Evolutionary conservation across 2,113 vertebrate genomes (phyloP), one percentile per base, ranked within the genome.

Genomic region (Haplochromis vanheusdeni): DNA sequence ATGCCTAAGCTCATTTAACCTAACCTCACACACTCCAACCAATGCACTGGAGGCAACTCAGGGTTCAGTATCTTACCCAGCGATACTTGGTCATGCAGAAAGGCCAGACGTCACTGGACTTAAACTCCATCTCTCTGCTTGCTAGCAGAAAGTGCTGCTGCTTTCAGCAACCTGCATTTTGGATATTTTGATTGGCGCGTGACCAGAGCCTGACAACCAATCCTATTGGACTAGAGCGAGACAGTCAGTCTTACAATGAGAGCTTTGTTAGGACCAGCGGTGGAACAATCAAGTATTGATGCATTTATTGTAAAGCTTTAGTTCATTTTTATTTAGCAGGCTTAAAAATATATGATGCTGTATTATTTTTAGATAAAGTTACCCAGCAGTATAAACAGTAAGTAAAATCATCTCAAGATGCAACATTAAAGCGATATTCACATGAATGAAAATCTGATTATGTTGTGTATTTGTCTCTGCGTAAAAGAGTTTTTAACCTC

Each of bases 331-430:
- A 45, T 28, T 75, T 75, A 45, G 6, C 40, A 73, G 40, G 40
- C 23, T 73, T 73, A 45, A 45, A 73, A 47, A 28, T 28, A 45
- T 45, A 23, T 70, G 7, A 23, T 42, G 65, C 13, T 70, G 12
- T 40, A 42, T 70, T 23, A 65, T 5, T 70, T 26, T 45, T 5
- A 10, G 1, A 73, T 28, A 28, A 73, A 73, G 68, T 42, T 45
- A 73, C 40, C 13, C 40, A 73, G 68, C 40, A 73, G 21, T 73
- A 45, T 45, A 21, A 17, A 42, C 37, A 42, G 65, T 26, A 45
- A 45, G 40, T 73, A 23, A 73, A 26, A 73, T 73, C 40, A 73
- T 45, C 65, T 23, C 68, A 40, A 73, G 68, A 42, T 73, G 13
- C 68, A 73, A 73, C 68, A 45, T 26, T 73, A 16, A 45, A 73